Evolutionary conservation across 2,797 vertebrate species (phyloP).

Genomic region (Telmatherina bonti): DNA sequence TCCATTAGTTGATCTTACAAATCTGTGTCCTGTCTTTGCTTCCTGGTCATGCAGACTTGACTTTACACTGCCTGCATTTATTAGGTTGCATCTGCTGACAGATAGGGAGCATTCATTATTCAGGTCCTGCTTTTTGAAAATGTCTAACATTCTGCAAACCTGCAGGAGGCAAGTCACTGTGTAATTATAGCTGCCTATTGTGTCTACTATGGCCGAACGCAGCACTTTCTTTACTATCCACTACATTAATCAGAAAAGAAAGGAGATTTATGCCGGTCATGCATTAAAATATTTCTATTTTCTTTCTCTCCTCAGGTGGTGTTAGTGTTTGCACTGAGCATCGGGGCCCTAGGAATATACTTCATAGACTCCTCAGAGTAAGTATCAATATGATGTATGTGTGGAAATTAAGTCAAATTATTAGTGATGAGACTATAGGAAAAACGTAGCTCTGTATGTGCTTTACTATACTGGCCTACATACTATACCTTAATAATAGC

Average conservation of each 20-base stretch:
- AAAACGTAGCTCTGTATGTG: slow-evolving; percentile 5
- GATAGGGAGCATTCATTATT: slow-evolving; percentile 59
- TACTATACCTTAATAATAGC: slow-evolving; percentile 39
- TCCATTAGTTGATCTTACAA: slow-evolving; percentile 13
- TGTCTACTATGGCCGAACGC: slow-evolving; percentile 28
- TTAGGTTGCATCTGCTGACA: slow-evolving; percentile 45
- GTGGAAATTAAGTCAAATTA: slow-evolving; percentile 17
- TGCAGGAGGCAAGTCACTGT: slow-evolving; percentile 31
- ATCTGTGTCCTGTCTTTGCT: slow-evolving; percentile 32
- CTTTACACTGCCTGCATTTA: slow-evolving; percentile 23
- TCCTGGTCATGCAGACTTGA: slow-evolving; percentile 18
- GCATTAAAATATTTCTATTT: slow-evolving; percentile 33
- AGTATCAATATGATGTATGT: slow-evolving; percentile 81
- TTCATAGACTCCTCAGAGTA: slow-evolving; percentile 99
- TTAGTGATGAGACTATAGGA: slow-evolving; percentile 1
- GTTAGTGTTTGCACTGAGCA: slow-evolving; percentile 99
- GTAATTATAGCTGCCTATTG: slow-evolving; percentile 58
- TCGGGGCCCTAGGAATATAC: slow-evolving; percentile 99
- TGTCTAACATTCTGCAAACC: slow-evolving; percentile 29
- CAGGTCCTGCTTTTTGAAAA: slow-evolving; percentile 44
- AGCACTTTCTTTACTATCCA: slow-evolving; percentile 28
- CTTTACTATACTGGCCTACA: slow-evolving; percentile 11
- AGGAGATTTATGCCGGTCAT: not conserved
- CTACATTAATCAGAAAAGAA: slow-evolving; percentile 19
- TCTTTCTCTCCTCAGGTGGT: slow-evolving; percentile 91